phyloP scores from a whole-genome alignment of 1,140 invertebrate species.

The Drosophila repletoides region DNA sequence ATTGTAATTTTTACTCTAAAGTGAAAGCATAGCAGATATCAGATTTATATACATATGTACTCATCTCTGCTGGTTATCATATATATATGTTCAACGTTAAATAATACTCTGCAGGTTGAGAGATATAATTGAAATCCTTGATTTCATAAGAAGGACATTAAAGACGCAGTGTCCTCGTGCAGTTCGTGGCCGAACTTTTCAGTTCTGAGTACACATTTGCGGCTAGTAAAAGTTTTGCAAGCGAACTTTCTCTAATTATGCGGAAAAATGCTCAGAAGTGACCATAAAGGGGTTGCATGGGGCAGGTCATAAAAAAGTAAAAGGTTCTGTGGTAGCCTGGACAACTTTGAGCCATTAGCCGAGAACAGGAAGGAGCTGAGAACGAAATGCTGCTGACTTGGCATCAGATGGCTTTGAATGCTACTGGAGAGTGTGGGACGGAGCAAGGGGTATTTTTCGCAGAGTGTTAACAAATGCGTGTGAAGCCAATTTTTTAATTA shows the following conservation, averaged over 20 bases:
- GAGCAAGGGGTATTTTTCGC: slow-evolving; percentile 5
- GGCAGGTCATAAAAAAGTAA: slow-evolving; percentile 37
- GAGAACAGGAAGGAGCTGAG: slow-evolving; percentile 25
- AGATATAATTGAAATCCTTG: background rate
- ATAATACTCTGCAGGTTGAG: no score
- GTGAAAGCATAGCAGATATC: no score
- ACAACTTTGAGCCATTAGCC: slow-evolving; percentile 46
- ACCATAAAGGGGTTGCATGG: slow-evolving; percentile 59
- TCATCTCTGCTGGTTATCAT: no score
- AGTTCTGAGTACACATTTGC: slow-evolving; percentile 60
- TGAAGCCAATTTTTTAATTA: slow-evolving; percentile 76
- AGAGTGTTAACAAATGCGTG: slow-evolving; percentile 65
- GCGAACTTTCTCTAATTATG: slow-evolving; percentile 77
- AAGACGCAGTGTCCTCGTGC: slow-evolving; percentile 2
- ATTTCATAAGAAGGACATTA: slow-evolving; percentile 3
- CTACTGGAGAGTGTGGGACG: background rate
- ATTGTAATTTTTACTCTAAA: no score
- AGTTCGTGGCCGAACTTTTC: slow-evolving; percentile 8
- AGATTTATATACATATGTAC: no score
- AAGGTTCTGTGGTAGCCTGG: slow-evolving; percentile 31
- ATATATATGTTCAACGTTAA: no score
- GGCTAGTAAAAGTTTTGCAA: slow-evolving; percentile 53
- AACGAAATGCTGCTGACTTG: slow-evolving; percentile 48
- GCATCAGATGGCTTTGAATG: slow-evolving; percentile 24
- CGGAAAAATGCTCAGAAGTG: slow-evolving; percentile 72